Base-by-base conservation (phyloP, 2,113 vertebrate genomes). In the Oenanthe melanoleuca region DNA sequence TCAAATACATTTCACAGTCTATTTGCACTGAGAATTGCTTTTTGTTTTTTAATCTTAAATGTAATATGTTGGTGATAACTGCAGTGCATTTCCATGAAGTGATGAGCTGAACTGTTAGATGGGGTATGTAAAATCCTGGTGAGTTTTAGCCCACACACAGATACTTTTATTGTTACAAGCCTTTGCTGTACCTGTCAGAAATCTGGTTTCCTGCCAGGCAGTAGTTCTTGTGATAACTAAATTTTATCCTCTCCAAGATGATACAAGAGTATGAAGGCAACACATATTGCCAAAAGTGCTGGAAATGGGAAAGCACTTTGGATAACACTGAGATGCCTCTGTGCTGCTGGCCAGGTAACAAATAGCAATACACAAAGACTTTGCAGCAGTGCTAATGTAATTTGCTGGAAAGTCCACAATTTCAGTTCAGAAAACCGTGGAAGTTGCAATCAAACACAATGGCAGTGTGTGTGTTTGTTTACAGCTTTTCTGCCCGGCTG, bases 1-100 rank as follows among this genome's bases (percentile, higher is more conserved):
- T 88, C 86, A 92, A 78, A 83, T 70, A 73, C 12, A 47, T n/a
- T 77, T 91, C 71, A 75, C 60, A 64, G 37, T 69, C 89, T 91
- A 60, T 91, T 81, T 93, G 77, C 65, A 71, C 31, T 53, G 37
- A 91, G 61, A 94, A 86, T 61, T 66, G 75, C 64, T 88, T 92
- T 94, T 90, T 28, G 22, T 55, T 92, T 92, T 83, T 78, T 66
- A 71, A 91, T 94, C 64, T 23, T 78, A 63, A 83, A 86, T 71
- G 17, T 38, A 56, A 70, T 47, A 34, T 10, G 21, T 50, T 74
- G 64, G 38, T 42, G 50, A 34, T 92, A 88, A 86, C 59, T 73
- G 61, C 59, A 59, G 55, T 25, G 31, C 14, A 18, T 64, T 71
- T 60, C 44, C 55, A 14, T 8, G 52, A 86, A 65, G 38, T 3